These are phyloP conservation scores for Sebastes taczanowskii DNA, from an alignment of 2,797 vertebrate species.

Conservation along the genomic window DNA sequence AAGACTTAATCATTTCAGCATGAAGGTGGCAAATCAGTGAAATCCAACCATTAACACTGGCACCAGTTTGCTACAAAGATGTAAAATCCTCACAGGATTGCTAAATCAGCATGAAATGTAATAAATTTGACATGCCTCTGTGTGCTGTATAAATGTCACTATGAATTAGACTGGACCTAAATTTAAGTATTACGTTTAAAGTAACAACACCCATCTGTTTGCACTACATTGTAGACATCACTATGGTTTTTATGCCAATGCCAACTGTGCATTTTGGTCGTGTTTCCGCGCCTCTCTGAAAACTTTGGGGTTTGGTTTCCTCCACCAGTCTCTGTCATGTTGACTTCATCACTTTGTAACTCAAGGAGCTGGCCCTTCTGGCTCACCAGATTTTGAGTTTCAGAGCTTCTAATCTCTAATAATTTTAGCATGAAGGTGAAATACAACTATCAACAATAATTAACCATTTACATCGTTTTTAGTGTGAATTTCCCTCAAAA, in stretches of 20 bases:
- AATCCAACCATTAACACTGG: not conserved
- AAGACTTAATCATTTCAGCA: not conserved
- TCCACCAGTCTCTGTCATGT: slow-evolving; percentile 19
- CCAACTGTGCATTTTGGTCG: slow-evolving; percentile 52
- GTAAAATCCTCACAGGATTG: not conserved
- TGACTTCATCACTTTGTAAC: slow-evolving; percentile 45
- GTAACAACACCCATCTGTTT: slow-evolving; percentile 38
- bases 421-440: not conserved
- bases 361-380: slow-evolving; percentile 30
- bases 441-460: not conserved
- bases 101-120: not conserved
- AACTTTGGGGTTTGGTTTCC: slow-evolving; percentile 59
- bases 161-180: not conserved
- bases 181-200: not conserved
- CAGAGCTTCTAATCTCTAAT: not conserved
- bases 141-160: not conserved
- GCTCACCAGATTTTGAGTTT: slow-evolving; percentile 21
- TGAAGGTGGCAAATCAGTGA: slow-evolving; percentile 16
- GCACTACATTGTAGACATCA: not conserved
- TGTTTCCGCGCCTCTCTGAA: slow-evolving; percentile 18
- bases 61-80: not conserved
- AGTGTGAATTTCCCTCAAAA: not conserved
- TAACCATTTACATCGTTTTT: not conserved
- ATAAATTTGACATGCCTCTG: not conserved
- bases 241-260: slow-evolving; percentile 2